phyloP scores from a whole-genome alignment of 1,140 invertebrate species.

The Neotoxoptera formosana region DNA sequence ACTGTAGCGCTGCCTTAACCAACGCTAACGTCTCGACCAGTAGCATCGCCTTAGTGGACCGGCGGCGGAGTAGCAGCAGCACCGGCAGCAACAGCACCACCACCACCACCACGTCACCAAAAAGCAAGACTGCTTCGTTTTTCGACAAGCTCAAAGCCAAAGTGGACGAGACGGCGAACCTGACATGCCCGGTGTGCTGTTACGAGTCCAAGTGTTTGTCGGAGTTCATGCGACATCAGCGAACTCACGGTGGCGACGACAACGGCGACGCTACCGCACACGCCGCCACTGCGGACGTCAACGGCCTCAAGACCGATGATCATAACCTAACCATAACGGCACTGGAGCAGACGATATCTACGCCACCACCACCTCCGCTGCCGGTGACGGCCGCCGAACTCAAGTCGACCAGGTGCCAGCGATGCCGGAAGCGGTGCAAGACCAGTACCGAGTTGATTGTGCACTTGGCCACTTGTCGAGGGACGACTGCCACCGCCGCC shows the following conservation, averaged over 20 bases:
- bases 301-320: conserved; percentile 65
- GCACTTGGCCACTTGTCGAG: conserved; percentile 75
- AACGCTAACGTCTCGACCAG: conserved; percentile 55
- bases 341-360: conserved; percentile 57
- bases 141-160: conserved; percentile 83
- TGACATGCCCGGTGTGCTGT: conserved; percentile 77
- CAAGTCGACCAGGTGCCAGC: conserved; percentile 71
- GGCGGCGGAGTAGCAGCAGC: not conserved
- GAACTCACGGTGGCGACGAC: conserved; percentile 65
- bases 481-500: too few relatives aligned
- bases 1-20: conserved; percentile 23
- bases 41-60: conserved; percentile 58
- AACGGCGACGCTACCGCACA: conserved; percentile 63
- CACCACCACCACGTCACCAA: not conserved
- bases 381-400: conserved; percentile 64
- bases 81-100: not conserved
- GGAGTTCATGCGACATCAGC: conserved; percentile 78
- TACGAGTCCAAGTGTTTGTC: conserved; percentile 85
- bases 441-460: conserved; percentile 77
- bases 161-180: conserved; percentile 67
- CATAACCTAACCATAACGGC: conserved; percentile 58
- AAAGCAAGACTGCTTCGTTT: conserved; percentile 70
- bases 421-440: conserved; percentile 84
- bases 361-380: conserved; percentile 62
- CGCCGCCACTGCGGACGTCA: conserved; percentile 63